Conservation (phyloP, 2,113 vertebrate species). For the Lichenostomus cassidix region DNA sequence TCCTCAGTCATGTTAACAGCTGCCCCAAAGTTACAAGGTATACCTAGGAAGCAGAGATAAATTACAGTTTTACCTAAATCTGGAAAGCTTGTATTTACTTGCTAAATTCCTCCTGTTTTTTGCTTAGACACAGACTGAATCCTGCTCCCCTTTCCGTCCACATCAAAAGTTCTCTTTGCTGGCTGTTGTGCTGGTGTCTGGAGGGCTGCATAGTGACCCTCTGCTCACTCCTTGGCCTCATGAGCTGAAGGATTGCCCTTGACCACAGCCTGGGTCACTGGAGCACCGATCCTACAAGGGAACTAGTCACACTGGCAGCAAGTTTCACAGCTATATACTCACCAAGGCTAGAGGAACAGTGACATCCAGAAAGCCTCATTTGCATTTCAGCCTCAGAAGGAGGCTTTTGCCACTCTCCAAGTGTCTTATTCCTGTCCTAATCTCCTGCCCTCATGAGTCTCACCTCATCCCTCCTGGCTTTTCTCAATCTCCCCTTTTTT, state of each 20-base stretch:
- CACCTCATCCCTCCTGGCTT: neutral
- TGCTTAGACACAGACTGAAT: neutral
- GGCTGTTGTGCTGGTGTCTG: neutral
- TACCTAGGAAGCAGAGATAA: neutral
- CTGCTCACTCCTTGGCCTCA: neutral
- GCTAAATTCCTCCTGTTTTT: neutral
- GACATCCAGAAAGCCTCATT: neutral
- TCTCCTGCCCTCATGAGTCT: neutral
- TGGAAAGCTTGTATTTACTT: neutral
- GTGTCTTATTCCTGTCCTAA: neutral
- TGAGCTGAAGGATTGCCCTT: neutral
- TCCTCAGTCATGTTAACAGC: neutral
- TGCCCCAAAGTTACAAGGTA: neutral
- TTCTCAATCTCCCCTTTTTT: neutral
- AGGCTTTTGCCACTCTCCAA: neutral
- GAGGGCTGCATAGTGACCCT: neutral
- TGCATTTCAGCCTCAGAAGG: neutral
- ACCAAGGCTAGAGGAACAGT: neutral
- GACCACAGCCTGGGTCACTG: too few relatives aligned
- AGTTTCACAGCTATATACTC: neutral
- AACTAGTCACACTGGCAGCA: neutral
- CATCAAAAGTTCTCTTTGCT: neutral
- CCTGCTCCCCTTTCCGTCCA: neutral
- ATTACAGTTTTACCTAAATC: neutral
- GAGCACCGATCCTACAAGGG: accelerated